phyloP scores from a whole-genome alignment of 2,888 invertebrate genomes.

The Ecdyonurus torrentis region DNA sequence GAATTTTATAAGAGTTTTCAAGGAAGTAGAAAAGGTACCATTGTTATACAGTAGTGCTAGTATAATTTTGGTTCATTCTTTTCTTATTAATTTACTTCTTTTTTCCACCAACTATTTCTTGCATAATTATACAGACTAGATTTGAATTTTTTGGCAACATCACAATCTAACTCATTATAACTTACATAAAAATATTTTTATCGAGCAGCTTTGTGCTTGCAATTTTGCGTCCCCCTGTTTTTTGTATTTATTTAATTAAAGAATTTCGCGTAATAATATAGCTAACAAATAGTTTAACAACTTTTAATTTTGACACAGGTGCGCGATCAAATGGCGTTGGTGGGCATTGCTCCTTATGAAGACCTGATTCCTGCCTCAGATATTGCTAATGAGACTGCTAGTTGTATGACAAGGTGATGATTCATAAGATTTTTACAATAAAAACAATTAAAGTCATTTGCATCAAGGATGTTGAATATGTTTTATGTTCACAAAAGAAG shows the following conservation, averaged over 20 bases:
- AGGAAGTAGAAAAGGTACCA: conserved; percentile 49
- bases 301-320: too few species aligned
- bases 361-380: conserved; percentile 11
- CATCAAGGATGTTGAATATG: background rate
- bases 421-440: background rate
- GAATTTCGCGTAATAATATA: background rate
- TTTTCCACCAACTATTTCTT: too few species aligned
- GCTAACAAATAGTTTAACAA: background rate
- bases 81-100: too few species aligned
- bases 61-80: too few species aligned
- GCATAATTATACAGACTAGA: too few species aligned
- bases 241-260: too few species aligned
- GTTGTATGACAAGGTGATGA: background rate
- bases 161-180: background rate
- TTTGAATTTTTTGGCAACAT: background rate
- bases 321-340: conserved; percentile 5
- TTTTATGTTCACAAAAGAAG: background rate
- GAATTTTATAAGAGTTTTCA: conserved; percentile 54
- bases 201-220: too few species aligned
- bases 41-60: too few species aligned
- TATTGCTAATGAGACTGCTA: background rate
- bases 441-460: background rate
- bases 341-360: conserved; percentile 9
- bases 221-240: too few species aligned
- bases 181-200: too few species aligned